Conservation (phyloP, 2,888 invertebrate species). For the Plusia festucae region DNA sequence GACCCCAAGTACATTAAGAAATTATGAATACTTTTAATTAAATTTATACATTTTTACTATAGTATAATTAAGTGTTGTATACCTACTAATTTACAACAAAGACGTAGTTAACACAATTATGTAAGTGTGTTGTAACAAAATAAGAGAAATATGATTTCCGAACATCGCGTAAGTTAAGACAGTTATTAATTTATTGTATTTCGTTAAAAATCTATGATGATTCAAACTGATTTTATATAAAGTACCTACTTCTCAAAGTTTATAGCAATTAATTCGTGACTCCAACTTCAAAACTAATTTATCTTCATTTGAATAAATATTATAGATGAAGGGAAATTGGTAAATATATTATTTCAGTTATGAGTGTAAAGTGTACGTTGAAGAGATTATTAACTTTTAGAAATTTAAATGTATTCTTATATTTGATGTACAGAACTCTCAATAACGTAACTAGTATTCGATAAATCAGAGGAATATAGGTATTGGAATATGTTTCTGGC, state of each 20-base stretch:
- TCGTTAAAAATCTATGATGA: no score
- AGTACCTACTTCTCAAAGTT: no score
- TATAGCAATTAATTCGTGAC: no score
- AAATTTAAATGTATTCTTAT: not conserved
- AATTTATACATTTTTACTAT: constrained; percentile 2
- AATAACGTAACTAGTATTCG: not conserved
- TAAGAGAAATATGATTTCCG: not conserved
- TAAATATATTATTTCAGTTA: not conserved
- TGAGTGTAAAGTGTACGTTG: no score
- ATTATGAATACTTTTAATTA: not conserved
- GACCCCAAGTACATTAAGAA: not conserved
- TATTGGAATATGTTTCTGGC: no score
- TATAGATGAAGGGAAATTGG: no score
- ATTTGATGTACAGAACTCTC: not conserved
- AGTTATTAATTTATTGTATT: no score
- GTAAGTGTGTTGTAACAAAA: constrained; percentile 1
- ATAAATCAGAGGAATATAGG: no score
- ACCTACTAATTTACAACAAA: not conserved
- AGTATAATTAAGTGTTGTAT: not conserved
- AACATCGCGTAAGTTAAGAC: not conserved
- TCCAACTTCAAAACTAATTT: no score
- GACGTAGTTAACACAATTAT: not conserved
- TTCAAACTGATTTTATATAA: no score
- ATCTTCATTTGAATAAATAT: no score
- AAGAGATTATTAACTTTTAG: not conserved